Base-by-base conservation (phyloP, 2,113 vertebrate genomes). In the Mesitornis unicolor region DNA sequence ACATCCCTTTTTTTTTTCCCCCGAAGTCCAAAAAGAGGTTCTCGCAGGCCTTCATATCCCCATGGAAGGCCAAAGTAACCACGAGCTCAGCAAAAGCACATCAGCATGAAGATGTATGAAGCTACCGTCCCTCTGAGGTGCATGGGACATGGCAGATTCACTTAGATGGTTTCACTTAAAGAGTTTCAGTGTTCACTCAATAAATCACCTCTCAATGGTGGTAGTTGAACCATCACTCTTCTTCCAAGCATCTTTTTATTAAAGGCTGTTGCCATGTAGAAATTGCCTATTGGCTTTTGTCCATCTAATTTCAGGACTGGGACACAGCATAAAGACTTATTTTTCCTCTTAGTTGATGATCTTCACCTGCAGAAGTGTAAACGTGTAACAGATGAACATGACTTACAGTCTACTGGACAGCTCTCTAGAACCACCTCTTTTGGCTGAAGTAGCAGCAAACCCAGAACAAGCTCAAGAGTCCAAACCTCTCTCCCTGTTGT, bases 331-430 rank as follows among this genome's bases (percentile, higher is more conserved):
- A 47, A 82, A 63, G 25, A 45, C 9, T 79, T 7, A 6, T 2
- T 33, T 54, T 87, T 68, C 36, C 11, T 61, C 57, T 53, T 67
- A 11, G 24, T 1, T 51, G 17, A 54, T 36, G 22, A 53, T 6
- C 10, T 81, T 73, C 25, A 36, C 11, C 5, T 42, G 7, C 56
- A 85, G 51, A 50, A 80, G 4, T 4, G 13, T 25, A 79, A 71
- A n/a, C 1, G 3, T 16, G 5, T 33, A 38, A 36, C 1, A 1
- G 71, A 24, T 4, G 15, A 83, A 29, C 9, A 18, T 5, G 15
- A 53, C 50, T 75, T 91, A 48, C 3, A 7, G 47, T 18, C 47
- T 67, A 26, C 28, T n/a, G 53, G 28, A 4, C 28, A 11, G 0
- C 65, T 69, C 6, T 51, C 45, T 60, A 10, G 25, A 35, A 38